Base-by-base conservation (phyloP, 2,113 vertebrate genomes). In the Gymnarchus niloticus region DNA sequence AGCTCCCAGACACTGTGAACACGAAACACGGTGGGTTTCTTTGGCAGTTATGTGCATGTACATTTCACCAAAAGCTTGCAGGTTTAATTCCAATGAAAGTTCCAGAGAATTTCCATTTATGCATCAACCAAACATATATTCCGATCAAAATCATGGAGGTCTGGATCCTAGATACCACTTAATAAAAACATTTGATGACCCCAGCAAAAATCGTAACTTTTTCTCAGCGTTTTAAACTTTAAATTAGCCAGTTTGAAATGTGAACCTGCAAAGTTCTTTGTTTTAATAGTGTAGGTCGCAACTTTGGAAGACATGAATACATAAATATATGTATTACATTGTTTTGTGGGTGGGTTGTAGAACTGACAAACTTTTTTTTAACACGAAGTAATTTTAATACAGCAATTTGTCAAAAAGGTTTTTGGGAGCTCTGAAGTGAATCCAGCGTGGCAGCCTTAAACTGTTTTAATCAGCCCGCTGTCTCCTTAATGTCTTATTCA, bases 401-500 rank as follows among this genome's bases (percentile, higher is more conserved):
- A 84, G 77, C 88, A 89, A 91, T 89, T 88, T 87, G 81, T 59
- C 51, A 28, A 87, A 86, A 61, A 52, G 10, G 54, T 33, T 85
- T 78, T 87, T 78, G 85, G 86, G 77, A 86, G 84, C 80, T 46
- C 57, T 33, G 59, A 61, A 56, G 37, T 10, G 83, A 73, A 69
- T 84, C 48, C n/a, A 54, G 49, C 25, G n/a, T 65, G 44, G 69
- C 14, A 85, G 80, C 82, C 8, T 86, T 83, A 33, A 28, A 28
- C n/a, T 48, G 80, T 51, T 59, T 57, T 82, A 81, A 44, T 12
- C 49, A 65, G 82, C 69, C 46, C 51, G 19, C 61, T 69, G 46
- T 77, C 86, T 82, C 69, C 83, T 88, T 90, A 90, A 92, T 87
- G 88, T 89, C 88, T 88, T 89, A 91, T 86, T 90, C 88, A 88